Base-by-base conservation (phyloP, 2,797 vertebrate species). In the Meriones psammophilus region DNA sequence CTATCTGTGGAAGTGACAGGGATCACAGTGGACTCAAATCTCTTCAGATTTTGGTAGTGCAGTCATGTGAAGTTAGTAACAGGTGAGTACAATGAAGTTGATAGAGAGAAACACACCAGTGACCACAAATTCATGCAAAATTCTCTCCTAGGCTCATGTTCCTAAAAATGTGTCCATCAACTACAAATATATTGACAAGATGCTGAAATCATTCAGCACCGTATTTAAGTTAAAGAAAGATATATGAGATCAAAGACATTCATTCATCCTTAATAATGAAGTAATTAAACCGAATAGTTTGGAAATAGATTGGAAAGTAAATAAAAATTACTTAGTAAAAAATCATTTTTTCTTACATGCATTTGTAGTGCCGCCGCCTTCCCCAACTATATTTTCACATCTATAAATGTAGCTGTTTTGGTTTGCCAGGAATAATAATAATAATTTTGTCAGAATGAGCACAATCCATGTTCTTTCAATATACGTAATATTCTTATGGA, bases 21-120 rank as follows among this genome's bases (percentile, higher is more conserved):
- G 50, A 94, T 83, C n/a, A 74, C 9, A 81, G 30, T 88, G 24
- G 81, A 60, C 18, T 33, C 54, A 24, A 39, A 22, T 92, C 54
- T 36, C 68, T 56, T 86, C 64, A 60, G 71, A 80, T 28, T 84
- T 10, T 24, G 20, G 36, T 69, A 15, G 2, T 36, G 8, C 64
- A 54, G 95, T 86, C 56, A 89, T 3, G n/a, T 83, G 22, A 89
- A 89, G 88, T 54, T 78, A 66, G 17, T 26, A 42, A 42, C 88
- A 22, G 60, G 64, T 87, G 20, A 46, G 9, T 42, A 89, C n/a
- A 95, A 66, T 83, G 26, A 92, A 92, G 36, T 68, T 42, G 86
- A 50, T n/a, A 74, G 14, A 76, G 24, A 46, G 71, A 94, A 88
- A 62, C 1, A 69, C 26, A 14, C 2, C 50, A 87, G 54, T 79